Evolutionary conservation across 2,113 vertebrate species (phyloP), one percentile per base, ranked within the genome.

Genomic region (Notarius quadriscutis): DNA sequence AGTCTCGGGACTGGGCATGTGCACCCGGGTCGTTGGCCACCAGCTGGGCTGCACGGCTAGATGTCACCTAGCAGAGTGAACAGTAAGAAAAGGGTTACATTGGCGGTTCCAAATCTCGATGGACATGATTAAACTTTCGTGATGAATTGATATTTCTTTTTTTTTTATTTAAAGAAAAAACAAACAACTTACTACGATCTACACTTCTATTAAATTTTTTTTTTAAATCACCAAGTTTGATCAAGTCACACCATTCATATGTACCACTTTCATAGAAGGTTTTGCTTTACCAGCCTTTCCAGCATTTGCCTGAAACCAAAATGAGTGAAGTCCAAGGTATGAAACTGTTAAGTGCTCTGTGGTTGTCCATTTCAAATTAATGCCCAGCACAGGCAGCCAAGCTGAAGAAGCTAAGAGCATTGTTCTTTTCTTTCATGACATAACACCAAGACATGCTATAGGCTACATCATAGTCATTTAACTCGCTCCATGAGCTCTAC

Each of bases 1-100:
- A 94, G 92, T 98, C 97, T 94, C 97, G 96, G 82, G 94, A 94
- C 85, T 96, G 96, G 87, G 95, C 91, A 90, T 94, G 93, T 63
- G 92, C 92, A 22, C 91, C 94, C 67, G 93, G 93, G 90, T 97
- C 96, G 67, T 95, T 92, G 53, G 93, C 95, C 14, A 91, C 93
- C 89, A 96, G 94, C 89, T 97, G 96, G 90, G 95, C 95, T 81
- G 95, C 95, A 87, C 97, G 97, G 92, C 94, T 95, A 65, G 95
- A 95, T 69, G 96, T 95, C 95, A 96, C 96, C 97, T 97, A n/a
- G 57, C 48, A 65, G 65, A 57, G 85, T 81, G 74, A 79, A 60
- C 62, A 71, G 80, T 74, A 82, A 53, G 65, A 58, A 86, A 74
- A 81, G 48, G 34, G 63, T 86, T 88, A 86, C 60, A 2, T 7